These are phyloP conservation scores for Papilio demoleus DNA, from an alignment of 2,888 invertebrate genomes.

Conservation along the genomic window DNA sequence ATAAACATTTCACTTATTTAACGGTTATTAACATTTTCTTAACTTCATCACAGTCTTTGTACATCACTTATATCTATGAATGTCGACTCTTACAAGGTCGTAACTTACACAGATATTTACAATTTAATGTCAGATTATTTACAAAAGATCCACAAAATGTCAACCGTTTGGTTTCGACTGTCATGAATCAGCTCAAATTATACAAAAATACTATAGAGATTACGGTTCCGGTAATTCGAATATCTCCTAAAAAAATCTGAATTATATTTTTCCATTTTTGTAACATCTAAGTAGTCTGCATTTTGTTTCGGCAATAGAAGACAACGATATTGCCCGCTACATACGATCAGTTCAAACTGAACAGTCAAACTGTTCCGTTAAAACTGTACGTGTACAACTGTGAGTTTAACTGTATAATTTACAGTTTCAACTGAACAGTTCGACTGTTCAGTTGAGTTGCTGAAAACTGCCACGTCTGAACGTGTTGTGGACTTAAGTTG, in stretches of 20 bases:
- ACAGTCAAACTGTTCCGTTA: too few species aligned
- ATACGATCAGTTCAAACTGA: too few species aligned
- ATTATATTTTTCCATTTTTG: too few species aligned
- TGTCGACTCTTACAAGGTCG: conserved; percentile 44
- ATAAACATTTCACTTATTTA: conserved; percentile 62
- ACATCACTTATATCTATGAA: conserved; percentile 68
- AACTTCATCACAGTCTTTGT: conserved; percentile 82
- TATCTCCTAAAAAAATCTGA: not conserved
- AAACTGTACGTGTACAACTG: too few species aligned
- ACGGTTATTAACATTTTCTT: conserved; percentile 53
- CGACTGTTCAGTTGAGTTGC: too few species aligned
- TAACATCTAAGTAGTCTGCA: too few species aligned
- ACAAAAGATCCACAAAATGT: conserved; percentile 28
- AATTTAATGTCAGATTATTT: conserved; percentile 34
- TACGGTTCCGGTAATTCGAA: conserved; percentile 8
- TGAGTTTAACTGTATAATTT: too few species aligned
- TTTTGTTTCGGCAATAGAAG: too few species aligned
- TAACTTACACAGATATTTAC: conserved; percentile 36
- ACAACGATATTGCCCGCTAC: too few species aligned
- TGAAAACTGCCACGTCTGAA: too few species aligned
- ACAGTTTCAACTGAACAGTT: too few species aligned
- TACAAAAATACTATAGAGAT: conserved; percentile 29
- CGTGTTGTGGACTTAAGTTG: too few species aligned
- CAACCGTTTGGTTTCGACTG: conserved; percentile 10
- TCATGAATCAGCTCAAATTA: conserved; percentile 38